phyloP scores from a whole-genome alignment of 1,140 invertebrate species.

The Solenopsis invicta region DNA sequence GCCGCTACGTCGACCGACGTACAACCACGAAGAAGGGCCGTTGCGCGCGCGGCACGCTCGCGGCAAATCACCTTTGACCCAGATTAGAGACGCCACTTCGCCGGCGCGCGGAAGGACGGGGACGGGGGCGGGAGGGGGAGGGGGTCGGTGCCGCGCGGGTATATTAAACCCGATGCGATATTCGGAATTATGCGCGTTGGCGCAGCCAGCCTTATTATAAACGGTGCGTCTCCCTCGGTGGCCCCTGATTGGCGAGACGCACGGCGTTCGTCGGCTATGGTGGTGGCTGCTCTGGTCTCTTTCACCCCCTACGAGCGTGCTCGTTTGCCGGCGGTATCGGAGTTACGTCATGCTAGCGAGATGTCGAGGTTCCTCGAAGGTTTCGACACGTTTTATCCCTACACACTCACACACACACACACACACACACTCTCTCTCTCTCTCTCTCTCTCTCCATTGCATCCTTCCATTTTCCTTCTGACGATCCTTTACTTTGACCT shows the following conservation, averaged over 20 bases:
- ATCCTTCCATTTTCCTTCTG: slow-evolving; percentile 25
- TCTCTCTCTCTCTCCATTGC: background rate
- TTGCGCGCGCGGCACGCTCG: slow-evolving; percentile 22
- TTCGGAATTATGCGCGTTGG: slow-evolving; percentile 57
- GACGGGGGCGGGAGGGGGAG: background rate
- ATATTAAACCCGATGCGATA: slow-evolving; percentile 47
- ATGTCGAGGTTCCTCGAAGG: slow-evolving; percentile 68
- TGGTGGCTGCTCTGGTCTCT: slow-evolving; percentile 53
- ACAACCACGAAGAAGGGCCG: slow-evolving; percentile 30
- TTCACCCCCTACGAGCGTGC: slow-evolving; percentile 63
- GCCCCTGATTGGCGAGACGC: slow-evolving; percentile 53
- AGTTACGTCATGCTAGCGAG: slow-evolving; percentile 80
- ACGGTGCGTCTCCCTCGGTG: slow-evolving; percentile 18
- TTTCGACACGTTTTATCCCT: background rate
- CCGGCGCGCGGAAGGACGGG: slow-evolving; percentile 2
- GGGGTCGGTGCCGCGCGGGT: background rate
- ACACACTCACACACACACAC: too few species aligned
- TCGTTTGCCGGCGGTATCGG: slow-evolving; percentile 75
- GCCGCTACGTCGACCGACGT: background rate
- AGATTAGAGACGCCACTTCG: slow-evolving; percentile 62
- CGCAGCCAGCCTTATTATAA: slow-evolving; percentile 31
- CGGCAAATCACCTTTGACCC: slow-evolving; percentile 66
- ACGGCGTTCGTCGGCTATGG: background rate
- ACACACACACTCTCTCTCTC: too few species aligned
- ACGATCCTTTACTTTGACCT: slow-evolving; percentile 51